Evolutionary conservation across 2,888 invertebrate genomes (phyloP).

Genomic region (Stictocephala bisonia): DNA sequence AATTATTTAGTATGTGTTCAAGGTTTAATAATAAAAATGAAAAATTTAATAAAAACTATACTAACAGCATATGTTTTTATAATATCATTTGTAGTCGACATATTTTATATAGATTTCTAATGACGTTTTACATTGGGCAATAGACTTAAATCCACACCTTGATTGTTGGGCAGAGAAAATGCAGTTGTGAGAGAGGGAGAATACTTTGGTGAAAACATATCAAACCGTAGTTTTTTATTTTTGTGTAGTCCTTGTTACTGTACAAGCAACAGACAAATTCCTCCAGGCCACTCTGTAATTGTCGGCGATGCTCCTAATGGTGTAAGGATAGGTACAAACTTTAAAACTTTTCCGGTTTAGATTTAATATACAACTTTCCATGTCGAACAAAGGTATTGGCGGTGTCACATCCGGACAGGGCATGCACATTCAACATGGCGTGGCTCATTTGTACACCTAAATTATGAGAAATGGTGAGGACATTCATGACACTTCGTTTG

Average conservation of each 20-base stretch:
- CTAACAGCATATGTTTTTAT: too few relatives aligned
- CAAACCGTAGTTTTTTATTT: too few relatives aligned
- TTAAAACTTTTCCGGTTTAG: conserved; percentile 15
- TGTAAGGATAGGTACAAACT: conserved; percentile 23
- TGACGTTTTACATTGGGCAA: too few relatives aligned
- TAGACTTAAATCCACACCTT: too few relatives aligned
- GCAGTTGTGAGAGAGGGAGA: neutral
- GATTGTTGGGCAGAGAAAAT: neutral
- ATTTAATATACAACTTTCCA: conserved; percentile 19
- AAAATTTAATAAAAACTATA: too few relatives aligned
- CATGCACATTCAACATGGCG: conserved; percentile 22
- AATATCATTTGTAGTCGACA: too few relatives aligned
- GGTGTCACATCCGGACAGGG: conserved; percentile 4
- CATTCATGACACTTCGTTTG: conserved; percentile 24
- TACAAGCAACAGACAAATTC: conserved; percentile 14
- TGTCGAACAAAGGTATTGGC: conserved; percentile 14
- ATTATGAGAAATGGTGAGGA: conserved; percentile 10
- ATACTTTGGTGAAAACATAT: neutral
- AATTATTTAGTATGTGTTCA: too few relatives aligned
- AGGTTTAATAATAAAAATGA: too few relatives aligned
- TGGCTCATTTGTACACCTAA: conserved; percentile 28
- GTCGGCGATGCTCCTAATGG: conserved; percentile 13
- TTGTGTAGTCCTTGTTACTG: conserved; percentile 29
- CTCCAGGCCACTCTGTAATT: conserved; percentile 3
- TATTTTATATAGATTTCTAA: too few relatives aligned